Conservation (phyloP, 1,140 invertebrate genomes). For the Aethina tumida region DNA sequence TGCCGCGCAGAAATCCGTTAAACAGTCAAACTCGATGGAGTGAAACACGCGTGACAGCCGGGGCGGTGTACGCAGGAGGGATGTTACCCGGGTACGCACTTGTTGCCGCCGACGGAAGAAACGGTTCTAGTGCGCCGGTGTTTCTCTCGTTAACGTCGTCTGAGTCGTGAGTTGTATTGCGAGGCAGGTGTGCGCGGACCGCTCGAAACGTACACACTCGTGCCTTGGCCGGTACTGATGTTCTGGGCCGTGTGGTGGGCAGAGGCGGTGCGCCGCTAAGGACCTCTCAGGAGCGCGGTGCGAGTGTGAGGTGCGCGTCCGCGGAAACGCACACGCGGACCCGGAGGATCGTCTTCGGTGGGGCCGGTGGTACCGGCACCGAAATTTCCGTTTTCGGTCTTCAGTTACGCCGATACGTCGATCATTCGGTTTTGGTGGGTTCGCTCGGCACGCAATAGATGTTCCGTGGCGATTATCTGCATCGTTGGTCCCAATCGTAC, state of each 20-base stretch:
- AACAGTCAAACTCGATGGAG: too few species aligned
- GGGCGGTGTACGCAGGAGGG: conserved; percentile 6
- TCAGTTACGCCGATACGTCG: too few species aligned
- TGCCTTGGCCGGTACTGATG: neutral
- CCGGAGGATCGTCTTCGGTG: neutral
- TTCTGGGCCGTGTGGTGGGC: neutral
- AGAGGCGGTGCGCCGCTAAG: neutral
- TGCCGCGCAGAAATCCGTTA: too few species aligned
- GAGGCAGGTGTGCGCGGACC: too few species aligned
- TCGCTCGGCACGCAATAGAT: too few species aligned
- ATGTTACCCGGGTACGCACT: neutral
- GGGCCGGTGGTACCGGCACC: neutral
- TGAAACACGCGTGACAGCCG: too few species aligned
- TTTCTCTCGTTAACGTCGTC: neutral
- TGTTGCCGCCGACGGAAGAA: neutral
- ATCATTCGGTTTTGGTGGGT: too few species aligned
- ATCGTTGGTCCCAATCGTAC: too few species aligned
- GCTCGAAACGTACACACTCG: neutral
- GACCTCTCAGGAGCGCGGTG: neutral
- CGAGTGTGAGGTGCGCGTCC: neutral
- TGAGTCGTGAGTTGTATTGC: too few species aligned
- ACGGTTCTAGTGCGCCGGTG: neutral
- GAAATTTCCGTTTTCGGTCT: too few species aligned
- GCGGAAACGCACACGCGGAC: neutral
- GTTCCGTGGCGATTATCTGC: too few species aligned